Conservation (phyloP, 2,888 invertebrate species). For the Platycheirus rosarum region DNA sequence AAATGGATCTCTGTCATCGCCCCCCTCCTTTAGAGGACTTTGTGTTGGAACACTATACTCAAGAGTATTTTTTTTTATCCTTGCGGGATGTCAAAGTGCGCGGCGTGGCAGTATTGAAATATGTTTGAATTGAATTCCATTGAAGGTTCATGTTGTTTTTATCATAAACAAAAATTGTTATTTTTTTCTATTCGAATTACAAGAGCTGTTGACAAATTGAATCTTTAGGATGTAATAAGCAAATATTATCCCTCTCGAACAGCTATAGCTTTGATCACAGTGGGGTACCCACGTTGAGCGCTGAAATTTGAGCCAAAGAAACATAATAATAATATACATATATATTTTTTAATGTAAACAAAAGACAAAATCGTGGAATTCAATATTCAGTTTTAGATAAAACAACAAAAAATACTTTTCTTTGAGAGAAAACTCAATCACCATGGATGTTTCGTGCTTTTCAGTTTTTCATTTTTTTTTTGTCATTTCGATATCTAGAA, state of each 20-base stretch:
- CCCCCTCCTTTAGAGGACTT: constrained; percentile 17
- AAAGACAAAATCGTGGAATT: constrained; percentile 44
- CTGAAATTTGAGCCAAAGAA: constrained; percentile 61
- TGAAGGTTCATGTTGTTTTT: constrained; percentile 47
- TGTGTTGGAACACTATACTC: constrained; percentile 21
- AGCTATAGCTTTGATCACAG: constrained; percentile 59
- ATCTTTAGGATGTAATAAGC: constrained; percentile 68
- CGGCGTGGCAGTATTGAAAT: constrained; percentile 56
- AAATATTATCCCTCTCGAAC: constrained; percentile 49
- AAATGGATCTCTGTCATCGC: constrained; percentile 64
- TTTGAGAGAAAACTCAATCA: constrained; percentile 63
- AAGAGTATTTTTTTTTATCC: constrained; percentile 54
- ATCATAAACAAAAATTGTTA: constrained; percentile 24
- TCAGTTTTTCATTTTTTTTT: constrained; percentile 5
- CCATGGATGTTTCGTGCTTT: constrained; percentile 25
- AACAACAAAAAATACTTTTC: constrained; percentile 32
- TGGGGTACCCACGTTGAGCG: constrained; percentile 38
- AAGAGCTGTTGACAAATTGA: constrained; percentile 70
- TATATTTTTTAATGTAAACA: constrained; percentile 64
- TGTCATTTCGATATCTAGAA: constrained; percentile 14
- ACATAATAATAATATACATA: constrained; percentile 52
- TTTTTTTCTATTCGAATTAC: constrained; percentile 16
- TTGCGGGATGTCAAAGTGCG: constrained; percentile 53
- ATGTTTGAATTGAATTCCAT: constrained; percentile 43
- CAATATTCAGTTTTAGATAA: constrained; percentile 15